phyloP scores from a whole-genome alignment of 2,113 vertebrate genomes.

The Podocnemis expansa region DNA sequence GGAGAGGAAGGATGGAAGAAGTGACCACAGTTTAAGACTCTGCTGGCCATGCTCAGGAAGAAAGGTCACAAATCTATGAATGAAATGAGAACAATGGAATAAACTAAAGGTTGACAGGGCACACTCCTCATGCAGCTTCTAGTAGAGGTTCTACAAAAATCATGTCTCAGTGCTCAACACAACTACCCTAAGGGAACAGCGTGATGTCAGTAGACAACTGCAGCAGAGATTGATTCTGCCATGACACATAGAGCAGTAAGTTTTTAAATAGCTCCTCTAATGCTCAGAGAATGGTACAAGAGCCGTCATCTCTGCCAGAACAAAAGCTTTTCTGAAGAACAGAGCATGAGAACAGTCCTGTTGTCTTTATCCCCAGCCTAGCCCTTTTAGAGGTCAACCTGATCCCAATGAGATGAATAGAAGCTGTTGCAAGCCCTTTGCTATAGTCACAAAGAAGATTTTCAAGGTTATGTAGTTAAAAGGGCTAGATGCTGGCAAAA shows the following conservation, averaged over 20 bases:
- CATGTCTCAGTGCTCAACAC: background rate
- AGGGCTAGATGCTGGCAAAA: background rate
- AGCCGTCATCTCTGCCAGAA: background rate
- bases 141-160: background rate
- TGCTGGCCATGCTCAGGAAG: rapidly evolving
- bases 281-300: background rate
- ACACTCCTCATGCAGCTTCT: background rate
- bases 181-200: background rate
- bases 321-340: background rate
- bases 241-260: background rate
- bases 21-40: background rate
- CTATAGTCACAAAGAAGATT: background rate
- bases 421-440: background rate
- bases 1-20: rapidly evolving
- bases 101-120: background rate
- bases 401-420: background rate
- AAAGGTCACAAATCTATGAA: background rate
- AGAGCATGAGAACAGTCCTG: background rate
- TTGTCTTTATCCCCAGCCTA: background rate
- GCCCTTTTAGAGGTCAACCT: background rate
- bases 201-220: background rate
- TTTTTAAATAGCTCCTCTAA: background rate
- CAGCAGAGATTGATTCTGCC: background rate
- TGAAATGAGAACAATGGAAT: background rate
- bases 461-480: background rate